phyloP scores from a whole-genome alignment of 2,113 vertebrate species.

The Salvator merianae region DNA sequence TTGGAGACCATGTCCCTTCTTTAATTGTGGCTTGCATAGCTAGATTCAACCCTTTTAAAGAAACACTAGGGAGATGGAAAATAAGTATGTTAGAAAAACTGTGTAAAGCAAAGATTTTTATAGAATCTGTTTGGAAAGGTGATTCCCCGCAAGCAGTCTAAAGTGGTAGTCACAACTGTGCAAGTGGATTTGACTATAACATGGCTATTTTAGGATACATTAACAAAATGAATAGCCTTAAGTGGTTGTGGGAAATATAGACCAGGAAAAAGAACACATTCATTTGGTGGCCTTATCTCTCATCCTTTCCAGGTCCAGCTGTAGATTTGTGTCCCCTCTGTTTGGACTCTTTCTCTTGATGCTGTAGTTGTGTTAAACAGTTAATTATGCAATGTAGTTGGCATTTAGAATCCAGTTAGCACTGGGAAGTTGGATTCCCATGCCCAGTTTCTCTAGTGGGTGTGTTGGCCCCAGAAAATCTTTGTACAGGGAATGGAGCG shows the following conservation, averaged over 20 bases:
- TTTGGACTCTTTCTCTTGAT: not conserved
- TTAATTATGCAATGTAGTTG: not conserved
- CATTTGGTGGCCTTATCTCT: not conserved
- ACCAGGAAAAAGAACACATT: not conserved
- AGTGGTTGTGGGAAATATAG: not conserved
- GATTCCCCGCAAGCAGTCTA: not conserved
- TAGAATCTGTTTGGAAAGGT: not conserved
- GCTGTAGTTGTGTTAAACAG: not conserved
- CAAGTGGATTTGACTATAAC: not conserved
- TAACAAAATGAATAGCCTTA: not conserved
- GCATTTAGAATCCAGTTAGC: not conserved
- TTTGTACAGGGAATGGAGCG: not conserved
- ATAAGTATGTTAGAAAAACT: not conserved
- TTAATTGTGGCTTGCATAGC: not conserved
- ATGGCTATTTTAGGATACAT: not conserved
- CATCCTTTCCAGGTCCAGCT: not conserved
- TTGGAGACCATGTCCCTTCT: not conserved
- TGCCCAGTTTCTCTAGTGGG: not conserved
- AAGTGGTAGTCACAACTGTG: not conserved
- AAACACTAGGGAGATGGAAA: not conserved
- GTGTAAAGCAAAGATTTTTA: too few relatives aligned
- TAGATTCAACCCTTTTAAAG: not conserved
- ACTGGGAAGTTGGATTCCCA: not conserved
- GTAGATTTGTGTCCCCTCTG: not conserved
- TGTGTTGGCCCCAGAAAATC: not conserved